Evolutionary conservation across 2,113 vertebrate species (phyloP).

Genomic region (Gulo gulo): DNA sequence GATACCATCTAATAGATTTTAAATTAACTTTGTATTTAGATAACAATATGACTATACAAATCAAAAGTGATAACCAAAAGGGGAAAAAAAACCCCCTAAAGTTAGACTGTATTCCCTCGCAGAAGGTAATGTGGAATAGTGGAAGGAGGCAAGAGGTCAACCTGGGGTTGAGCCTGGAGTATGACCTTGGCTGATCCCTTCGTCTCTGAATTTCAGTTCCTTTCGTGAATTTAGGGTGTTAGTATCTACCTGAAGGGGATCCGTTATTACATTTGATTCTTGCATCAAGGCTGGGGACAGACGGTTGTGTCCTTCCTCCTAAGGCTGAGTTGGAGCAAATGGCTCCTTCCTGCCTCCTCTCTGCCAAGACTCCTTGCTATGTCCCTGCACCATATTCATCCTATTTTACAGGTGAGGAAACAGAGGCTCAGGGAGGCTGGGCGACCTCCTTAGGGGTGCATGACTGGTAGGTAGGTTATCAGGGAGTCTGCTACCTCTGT

Average conservation of each 20-base stretch:
- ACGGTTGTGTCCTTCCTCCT: neutral
- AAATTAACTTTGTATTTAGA: neutral
- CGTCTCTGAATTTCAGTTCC: neutral
- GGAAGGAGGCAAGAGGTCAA: neutral
- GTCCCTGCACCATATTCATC: neutral
- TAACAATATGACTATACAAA: neutral
- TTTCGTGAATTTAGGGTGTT: neutral
- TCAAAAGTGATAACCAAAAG: neutral
- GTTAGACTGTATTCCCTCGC: fast-evolving
- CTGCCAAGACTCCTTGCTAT: neutral
- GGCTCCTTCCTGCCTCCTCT: neutral
- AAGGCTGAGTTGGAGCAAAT: neutral
- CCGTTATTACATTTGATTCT: neutral
- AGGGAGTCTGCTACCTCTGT: neutral
- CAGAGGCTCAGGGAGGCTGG: neutral
- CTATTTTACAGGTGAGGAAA: neutral
- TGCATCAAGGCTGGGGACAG: neutral
- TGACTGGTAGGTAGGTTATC: neutral
- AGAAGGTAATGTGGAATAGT: neutral
- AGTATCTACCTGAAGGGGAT: too few relatives aligned
- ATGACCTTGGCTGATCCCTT: neutral
- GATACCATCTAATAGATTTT: neutral
- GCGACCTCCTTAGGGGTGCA: neutral
- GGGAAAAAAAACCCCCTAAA: neutral
- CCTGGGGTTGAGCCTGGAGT: neutral